phyloP scores from a whole-genome alignment of 2,797 vertebrate species.

The Catharus ustulatus region DNA sequence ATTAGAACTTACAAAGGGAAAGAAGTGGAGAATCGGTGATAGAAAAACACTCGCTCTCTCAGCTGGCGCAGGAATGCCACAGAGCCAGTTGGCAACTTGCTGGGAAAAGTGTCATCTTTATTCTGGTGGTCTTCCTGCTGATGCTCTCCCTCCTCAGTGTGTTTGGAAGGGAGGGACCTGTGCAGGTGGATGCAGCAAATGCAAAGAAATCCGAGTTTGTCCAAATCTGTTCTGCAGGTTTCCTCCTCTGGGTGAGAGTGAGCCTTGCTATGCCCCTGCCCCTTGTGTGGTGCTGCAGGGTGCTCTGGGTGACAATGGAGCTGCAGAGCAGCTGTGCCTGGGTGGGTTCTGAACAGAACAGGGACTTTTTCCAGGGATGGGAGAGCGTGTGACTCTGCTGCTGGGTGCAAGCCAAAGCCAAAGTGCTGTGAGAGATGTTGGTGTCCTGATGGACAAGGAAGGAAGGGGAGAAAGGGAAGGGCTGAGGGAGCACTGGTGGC shows the following conservation, averaged over 20 bases:
- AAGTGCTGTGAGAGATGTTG: background rate
- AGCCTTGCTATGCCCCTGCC: background rate
- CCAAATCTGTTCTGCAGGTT: fast-evolving
- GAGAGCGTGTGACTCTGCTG: background rate
- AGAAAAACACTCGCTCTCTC: background rate
- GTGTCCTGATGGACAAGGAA: fast-evolving
- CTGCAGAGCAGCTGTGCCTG: background rate
- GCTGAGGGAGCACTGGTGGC: fast-evolving
- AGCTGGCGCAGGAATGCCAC: background rate
- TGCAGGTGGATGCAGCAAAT: background rate
- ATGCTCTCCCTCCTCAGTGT: background rate
- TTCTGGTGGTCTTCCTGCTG: background rate
- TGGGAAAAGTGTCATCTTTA: background rate
- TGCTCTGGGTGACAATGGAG: fast-evolving
- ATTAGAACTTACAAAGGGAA: slow-evolving; percentile 70
- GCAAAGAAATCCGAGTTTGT: fast-evolving
- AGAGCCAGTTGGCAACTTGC: background rate
- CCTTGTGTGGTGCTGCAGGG: fast-evolving
- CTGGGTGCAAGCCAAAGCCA: fast-evolving
- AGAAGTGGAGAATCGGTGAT: background rate
- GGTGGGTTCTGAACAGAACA: background rate
- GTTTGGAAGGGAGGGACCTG: fast-evolving
- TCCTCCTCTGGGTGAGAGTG: background rate
- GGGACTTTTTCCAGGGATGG: background rate
- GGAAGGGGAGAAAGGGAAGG: background rate